phyloP scores from a whole-genome alignment of 2,888 invertebrate genomes.

The Drosophila lacicola region DNA sequence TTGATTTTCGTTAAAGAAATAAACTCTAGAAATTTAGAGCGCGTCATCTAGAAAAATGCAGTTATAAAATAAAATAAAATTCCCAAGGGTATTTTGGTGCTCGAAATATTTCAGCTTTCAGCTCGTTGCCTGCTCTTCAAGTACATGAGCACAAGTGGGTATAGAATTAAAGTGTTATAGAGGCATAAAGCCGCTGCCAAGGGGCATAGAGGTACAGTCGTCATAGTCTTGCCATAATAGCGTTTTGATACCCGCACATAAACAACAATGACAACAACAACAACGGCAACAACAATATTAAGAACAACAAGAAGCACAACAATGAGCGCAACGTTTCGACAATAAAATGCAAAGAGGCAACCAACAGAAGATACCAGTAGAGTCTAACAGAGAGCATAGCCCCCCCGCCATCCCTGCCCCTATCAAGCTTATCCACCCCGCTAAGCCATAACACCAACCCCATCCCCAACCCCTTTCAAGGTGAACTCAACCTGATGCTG shows the following conservation, averaged over 20 bases:
- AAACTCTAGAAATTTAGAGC: not conserved
- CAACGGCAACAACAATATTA: constrained; percentile 56
- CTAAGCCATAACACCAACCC: not conserved
- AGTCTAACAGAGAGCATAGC: not conserved
- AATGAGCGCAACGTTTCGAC: constrained; percentile 58
- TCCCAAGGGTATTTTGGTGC: constrained; percentile 34
- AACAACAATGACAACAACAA: constrained; percentile 73
- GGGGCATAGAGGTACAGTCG: constrained; percentile 56
- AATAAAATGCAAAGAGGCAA: constrained; percentile 75
- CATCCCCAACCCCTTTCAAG: constrained; percentile 33
- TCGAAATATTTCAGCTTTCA: not conserved
- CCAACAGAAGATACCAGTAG: constrained; percentile 20
- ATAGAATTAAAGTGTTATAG: constrained; percentile 38
- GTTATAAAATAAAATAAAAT: not conserved
- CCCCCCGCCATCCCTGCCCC: not conserved
- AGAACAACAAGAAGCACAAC: constrained; percentile 47
- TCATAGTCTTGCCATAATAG: constrained; percentile 77
- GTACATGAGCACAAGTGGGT: constrained; percentile 49
- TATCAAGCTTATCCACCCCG: not conserved
- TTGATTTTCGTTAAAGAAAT: no score
- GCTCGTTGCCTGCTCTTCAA: constrained; percentile 6
- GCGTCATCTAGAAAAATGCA: not conserved
- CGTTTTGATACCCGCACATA: constrained; percentile 81
- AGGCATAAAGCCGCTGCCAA: constrained; percentile 11
- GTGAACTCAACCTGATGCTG: constrained; percentile 75